phyloP scores from a whole-genome alignment of 37 sponge, comb jelly and placozoan genomes.

The Halisarca cf. caerulea region DNA sequence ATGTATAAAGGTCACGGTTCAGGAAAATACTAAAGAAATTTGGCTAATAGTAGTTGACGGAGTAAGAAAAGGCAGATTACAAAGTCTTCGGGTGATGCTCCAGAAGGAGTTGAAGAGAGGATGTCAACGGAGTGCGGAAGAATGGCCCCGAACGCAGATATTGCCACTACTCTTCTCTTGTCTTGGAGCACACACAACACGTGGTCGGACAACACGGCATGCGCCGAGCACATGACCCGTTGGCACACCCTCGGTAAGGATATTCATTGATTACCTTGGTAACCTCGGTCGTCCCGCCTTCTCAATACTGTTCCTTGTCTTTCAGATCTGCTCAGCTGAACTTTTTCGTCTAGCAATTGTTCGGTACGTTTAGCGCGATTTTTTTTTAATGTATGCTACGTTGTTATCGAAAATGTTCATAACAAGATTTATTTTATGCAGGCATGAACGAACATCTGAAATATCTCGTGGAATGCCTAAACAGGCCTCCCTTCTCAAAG shows the following conservation, averaged over 20 bases:
- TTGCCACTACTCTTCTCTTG: background rate
- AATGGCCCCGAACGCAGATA: background rate
- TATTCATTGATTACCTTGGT: background rate
- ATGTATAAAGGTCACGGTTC: too few species aligned
- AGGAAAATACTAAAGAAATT: too few species aligned
- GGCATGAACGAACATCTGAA: slow-evolving; percentile 88
- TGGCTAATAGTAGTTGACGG: too few species aligned
- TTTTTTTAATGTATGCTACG: too few species aligned
- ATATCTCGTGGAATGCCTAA: slow-evolving; percentile 87
- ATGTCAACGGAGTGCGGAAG: background rate
- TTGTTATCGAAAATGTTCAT: too few species aligned
- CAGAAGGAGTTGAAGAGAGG: too few species aligned
- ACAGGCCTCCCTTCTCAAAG: slow-evolving; percentile 78
- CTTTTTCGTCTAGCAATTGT: too few species aligned
- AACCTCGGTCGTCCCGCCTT: slow-evolving; percentile 11
- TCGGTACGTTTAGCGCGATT: too few species aligned
- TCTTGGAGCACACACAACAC: background rate
- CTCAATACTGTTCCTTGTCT: background rate
- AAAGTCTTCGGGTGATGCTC: too few species aligned
- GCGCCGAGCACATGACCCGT: background rate
- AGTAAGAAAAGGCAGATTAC: too few species aligned
- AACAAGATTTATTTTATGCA: too few species aligned
- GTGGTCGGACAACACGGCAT: background rate
- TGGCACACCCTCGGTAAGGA: background rate
- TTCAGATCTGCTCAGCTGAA: background rate